Evolutionary conservation across 2,797 vertebrate species (phyloP).

Genomic region (Tragopan temminckii): DNA sequence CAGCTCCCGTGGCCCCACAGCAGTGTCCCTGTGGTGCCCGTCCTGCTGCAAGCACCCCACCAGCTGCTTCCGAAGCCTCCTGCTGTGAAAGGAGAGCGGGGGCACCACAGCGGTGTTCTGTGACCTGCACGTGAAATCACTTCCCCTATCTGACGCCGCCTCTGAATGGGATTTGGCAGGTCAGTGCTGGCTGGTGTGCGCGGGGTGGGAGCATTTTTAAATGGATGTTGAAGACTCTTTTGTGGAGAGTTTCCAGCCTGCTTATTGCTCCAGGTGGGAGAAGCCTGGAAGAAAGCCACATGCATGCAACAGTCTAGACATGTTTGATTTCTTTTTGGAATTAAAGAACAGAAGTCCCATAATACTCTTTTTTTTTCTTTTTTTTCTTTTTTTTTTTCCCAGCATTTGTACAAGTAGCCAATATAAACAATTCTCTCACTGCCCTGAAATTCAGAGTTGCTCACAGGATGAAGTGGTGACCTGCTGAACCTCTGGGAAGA

Average conservation of each 20-base stretch:
- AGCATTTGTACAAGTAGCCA: constrained; percentile 57
- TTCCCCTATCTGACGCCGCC: not conserved
- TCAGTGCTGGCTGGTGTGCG: not conserved
- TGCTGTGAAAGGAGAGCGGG: not conserved
- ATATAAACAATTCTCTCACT: constrained; percentile 77
- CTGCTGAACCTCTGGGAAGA: constrained; percentile 66
- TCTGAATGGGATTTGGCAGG: constrained; percentile 32
- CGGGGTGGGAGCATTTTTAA: constrained; percentile 7
- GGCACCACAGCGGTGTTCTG: not conserved
- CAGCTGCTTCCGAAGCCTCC: not conserved
- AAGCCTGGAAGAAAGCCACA: constrained; percentile 73
- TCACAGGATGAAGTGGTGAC: constrained; percentile 63
- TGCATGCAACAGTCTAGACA: constrained; percentile 64
- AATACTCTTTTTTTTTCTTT: constrained; percentile 13
- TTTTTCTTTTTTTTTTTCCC: too few relatives aligned
- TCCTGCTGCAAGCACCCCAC: fast-evolving
- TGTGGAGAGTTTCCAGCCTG: constrained; percentile 55
- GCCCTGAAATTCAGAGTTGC: constrained; percentile 66
- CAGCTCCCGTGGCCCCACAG: not conserved
- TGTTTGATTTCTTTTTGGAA: constrained; percentile 72
- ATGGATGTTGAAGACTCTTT: constrained; percentile 42
- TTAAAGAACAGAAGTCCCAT: constrained; percentile 71
- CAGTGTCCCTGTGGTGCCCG: fast-evolving
- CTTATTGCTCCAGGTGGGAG: constrained; percentile 71
- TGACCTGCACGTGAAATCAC: not conserved